phyloP scores from a whole-genome alignment of 2,797 vertebrate genomes.

The Dendrocincla tyrannina region DNA sequence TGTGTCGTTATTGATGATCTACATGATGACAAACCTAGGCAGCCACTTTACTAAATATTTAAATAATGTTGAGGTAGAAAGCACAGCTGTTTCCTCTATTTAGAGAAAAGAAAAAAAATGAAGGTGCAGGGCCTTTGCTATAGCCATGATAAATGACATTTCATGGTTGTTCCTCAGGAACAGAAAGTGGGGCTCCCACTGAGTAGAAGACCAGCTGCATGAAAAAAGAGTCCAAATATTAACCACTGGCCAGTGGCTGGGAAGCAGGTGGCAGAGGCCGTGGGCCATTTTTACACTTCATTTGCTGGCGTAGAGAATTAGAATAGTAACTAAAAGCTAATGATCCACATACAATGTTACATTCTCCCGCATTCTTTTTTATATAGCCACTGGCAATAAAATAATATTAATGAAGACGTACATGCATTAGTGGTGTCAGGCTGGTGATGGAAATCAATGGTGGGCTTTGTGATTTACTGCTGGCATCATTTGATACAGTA shows the following conservation, averaged over 20 bases:
- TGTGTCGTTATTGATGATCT: constrained; percentile 3
- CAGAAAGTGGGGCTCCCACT: constrained; percentile 58
- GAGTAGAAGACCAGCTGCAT: constrained; percentile 75
- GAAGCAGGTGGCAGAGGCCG: constrained; percentile 79
- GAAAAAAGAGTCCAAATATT: constrained; percentile 76
- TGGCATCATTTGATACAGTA: neutral
- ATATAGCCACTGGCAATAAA: constrained; percentile 69
- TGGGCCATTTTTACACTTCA: constrained; percentile 77
- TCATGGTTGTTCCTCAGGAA: constrained; percentile 37
- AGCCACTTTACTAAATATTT: constrained; percentile 53
- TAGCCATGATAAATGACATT: constrained; percentile 65
- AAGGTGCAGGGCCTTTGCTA: neutral
- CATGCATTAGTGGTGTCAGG: constrained; percentile 42
- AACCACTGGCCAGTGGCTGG: constrained; percentile 62
- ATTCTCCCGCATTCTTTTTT: constrained; percentile 67
- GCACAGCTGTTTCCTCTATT: constrained; percentile 55
- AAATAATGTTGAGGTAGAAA: constrained; percentile 56
- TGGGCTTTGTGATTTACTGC: neutral
- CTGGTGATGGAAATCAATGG: constrained; percentile 41
- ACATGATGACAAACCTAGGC: neutral
- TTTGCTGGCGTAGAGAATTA: constrained; percentile 69
- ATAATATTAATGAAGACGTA: constrained; percentile 75
- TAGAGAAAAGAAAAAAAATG: neutral
- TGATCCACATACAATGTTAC: constrained; percentile 62
- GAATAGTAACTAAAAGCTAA: constrained; percentile 76